Conservation (phyloP, 2,888 invertebrate genomes). For the Eilema caniola region DNA sequence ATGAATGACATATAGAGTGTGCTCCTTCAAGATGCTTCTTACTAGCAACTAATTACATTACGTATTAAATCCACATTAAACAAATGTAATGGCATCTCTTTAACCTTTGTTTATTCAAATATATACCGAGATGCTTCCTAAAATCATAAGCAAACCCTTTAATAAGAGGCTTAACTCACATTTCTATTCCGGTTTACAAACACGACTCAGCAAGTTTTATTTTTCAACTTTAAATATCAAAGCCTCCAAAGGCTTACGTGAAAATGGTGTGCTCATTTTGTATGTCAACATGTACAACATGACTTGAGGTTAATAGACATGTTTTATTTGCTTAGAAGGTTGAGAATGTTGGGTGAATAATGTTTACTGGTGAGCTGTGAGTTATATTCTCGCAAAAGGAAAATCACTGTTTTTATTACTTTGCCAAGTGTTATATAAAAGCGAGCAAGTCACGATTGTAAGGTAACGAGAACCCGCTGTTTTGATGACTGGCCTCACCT, state of each 20-base stretch:
- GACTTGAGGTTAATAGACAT: neutral
- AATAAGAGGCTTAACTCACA: constrained; percentile 11
- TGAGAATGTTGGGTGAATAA: neutral
- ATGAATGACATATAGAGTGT: no score
- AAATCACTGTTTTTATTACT: constrained; percentile 1
- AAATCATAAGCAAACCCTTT: neutral
- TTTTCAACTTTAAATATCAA: constrained; percentile 46
- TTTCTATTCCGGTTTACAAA: constrained; percentile 3
- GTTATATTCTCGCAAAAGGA: neutral
- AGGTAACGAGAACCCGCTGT: neutral
- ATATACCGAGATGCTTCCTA: neutral
- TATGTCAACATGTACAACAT: constrained; percentile 20
- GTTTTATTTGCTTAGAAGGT: neutral
- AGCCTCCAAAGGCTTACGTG: constrained; percentile 20
- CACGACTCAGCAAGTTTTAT: constrained; percentile 24
- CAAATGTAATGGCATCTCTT: neutral
- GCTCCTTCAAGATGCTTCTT: no score
- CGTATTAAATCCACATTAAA: neutral
- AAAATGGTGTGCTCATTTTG: constrained; percentile 11
- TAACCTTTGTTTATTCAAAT: neutral
- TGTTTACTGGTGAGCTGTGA: neutral
- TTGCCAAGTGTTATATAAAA: neutral
- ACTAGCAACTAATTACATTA: neutral
- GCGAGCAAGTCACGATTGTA: neutral
- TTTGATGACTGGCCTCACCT: neutral